These are phyloP conservation scores for Sphinx pinastri DNA, from an alignment of 2,888 invertebrate species.

Conservation along the genomic window DNA sequence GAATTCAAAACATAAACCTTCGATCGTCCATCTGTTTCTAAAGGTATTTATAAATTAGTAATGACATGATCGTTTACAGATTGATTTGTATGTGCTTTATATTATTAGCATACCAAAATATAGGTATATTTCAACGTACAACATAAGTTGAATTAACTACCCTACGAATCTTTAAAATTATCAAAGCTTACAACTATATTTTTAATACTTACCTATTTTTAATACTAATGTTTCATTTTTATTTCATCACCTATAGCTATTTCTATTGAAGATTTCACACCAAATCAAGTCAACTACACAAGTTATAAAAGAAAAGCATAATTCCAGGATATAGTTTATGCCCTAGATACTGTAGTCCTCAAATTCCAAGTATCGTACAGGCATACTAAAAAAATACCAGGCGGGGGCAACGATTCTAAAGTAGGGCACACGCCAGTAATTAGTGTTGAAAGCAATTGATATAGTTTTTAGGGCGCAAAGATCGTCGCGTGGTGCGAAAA, in stretches of 20 bases:
- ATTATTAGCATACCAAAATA: no score
- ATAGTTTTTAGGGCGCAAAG: conserved; percentile 62
- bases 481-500: conserved; percentile 51
- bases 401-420: conserved; percentile 49
- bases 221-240: no score
- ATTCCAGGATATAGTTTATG: neutral
- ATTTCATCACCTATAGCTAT: no score
- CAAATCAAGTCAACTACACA: neutral
- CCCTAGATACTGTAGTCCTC: neutral
- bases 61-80: neutral
- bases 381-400: conserved; percentile 42
- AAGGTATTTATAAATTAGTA: neutral
- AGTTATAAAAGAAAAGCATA: neutral
- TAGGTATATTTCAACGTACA: no score
- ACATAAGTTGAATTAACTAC: no score
- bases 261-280: no score
- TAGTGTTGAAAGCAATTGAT: conserved; percentile 46
- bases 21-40: neutral
- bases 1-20: neutral
- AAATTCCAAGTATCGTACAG: conserved; percentile 21
- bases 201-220: no score
- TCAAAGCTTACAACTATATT: no score
- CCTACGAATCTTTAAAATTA: no score
- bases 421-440: conserved; percentile 43
- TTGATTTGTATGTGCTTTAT: neutral